Base-by-base conservation (phyloP, 2,797 vertebrate genomes). In the Schizothorax lantsangensis region DNA sequence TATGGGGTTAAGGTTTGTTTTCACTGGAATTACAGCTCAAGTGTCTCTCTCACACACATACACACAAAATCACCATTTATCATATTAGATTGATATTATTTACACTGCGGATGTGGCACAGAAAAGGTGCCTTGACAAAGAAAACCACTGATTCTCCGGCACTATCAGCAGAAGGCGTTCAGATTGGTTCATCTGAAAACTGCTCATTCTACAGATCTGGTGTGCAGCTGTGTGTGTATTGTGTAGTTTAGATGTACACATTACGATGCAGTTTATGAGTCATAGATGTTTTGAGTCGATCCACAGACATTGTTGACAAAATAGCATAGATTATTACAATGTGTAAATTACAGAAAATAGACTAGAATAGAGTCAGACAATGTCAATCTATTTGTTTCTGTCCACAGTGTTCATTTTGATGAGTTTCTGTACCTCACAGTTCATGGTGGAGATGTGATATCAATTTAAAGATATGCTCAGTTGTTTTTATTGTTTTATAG, bases 401-500 rank as follows among this genome's bases (percentile, higher is more conserved):
- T 49, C 8, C 45, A 52, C 15, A 10, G 14, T 33, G 14, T 47
- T n/a, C 21, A 3, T 72, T 72, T 75, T 33, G 47, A 19, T 49
- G 26, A 26, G n/a, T 75, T 49, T 33, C n/a, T 52, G 26, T 49
- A 52, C 17, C 26, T 52, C 47, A 52, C 6, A 49, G 47, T 52
- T 52, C 17, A 75, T n/a, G 69, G 19, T 75, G 45, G 8, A 75
- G 26, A 33, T 11, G 2, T 77, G 47, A 49, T 14, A 78, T n/a
- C 30, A 38, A 78, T 36, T 57, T 38, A 15, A 57, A 78, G 74
- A 77, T 36, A 77, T 26, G 72, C 72, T 74, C 23, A 15, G 30
- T 26, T 57, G 30, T 64, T 82, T 30, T 68, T 82, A 81, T 72
- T 23, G 4, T 68, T 62, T 75, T 52, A 52, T 52, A 21, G 47